Percentiles rank a stretch among this genome's conserved stretches.
These are phyloP conservation scores for Carassius gibelio DNA, from an alignment of 2,113 vertebrate species.

Conservation along the genomic window DNA sequence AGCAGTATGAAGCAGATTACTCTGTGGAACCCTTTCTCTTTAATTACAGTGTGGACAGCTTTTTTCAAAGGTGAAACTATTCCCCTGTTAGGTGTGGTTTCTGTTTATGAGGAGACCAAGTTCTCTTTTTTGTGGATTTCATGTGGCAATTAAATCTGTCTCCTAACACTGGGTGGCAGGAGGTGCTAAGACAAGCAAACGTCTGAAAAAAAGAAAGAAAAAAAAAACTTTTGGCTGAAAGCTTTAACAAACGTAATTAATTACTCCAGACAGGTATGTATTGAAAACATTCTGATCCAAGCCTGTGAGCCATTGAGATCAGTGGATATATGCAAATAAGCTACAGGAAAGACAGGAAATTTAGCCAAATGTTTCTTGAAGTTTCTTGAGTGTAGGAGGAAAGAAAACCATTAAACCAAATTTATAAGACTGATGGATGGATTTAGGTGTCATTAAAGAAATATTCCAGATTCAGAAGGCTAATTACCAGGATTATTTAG, in stretches of 20 bases:
- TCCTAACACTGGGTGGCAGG: conserved; percentile 81
- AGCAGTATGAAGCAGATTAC: conserved; percentile 47
- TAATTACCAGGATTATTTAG: not conserved
- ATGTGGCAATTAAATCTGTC: conserved; percentile 84
- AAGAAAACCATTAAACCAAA: not conserved
- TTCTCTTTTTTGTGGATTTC: conserved; percentile 86
- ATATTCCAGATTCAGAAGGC: not conserved
- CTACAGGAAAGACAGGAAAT: conserved; percentile 55
- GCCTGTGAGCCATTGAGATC: conserved; percentile 69
- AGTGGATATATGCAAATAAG: conserved; percentile 68
- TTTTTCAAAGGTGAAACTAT: conserved; percentile 84
- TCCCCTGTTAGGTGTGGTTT: conserved; percentile 81
- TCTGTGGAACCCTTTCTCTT: conserved; percentile 49
- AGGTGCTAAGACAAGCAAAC: conserved; percentile 76
- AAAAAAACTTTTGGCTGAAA: conserved; percentile 77
- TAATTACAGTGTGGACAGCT: conserved; percentile 69
- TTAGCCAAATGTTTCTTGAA: not conserved
- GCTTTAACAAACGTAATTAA: conserved; percentile 91
- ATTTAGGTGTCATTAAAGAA: not conserved
- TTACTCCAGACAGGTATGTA: conserved; percentile 90
- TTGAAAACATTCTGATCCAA: conserved; percentile 75
- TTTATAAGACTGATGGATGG: not conserved
- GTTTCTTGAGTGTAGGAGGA: not conserved
- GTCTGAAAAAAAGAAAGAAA: conserved; percentile 56
- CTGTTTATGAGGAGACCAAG: conserved; percentile 80